A percentile compares a stretch with the other conserved stretches of the same genome.
Conservation (phyloP, 2,113 vertebrate genomes). For the Salvelinus alpinus region DNA sequence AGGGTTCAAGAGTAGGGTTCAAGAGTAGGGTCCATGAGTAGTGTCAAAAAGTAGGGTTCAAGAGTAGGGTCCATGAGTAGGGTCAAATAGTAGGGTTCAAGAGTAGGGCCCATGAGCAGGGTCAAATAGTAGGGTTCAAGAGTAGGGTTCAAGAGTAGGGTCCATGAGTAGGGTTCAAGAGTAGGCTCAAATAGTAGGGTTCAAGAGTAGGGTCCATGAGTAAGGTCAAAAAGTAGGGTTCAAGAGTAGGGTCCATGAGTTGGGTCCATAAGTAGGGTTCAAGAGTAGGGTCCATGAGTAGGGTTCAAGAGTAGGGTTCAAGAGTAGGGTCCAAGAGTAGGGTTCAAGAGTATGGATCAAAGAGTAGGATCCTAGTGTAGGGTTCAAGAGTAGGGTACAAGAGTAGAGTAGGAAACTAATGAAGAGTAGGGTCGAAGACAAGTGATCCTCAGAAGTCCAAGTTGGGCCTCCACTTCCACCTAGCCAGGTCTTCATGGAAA, state of each 20-base stretch:
- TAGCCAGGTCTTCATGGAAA: too few relatives aligned
- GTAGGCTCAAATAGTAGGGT: not conserved
- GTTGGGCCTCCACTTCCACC: too few relatives aligned
- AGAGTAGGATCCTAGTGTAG: too few relatives aligned
- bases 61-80: not conserved
- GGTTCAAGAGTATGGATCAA: constrained; percentile 32
- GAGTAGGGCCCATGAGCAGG: constrained; percentile 35
- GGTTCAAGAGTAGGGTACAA: too few relatives aligned
- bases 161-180: not conserved
- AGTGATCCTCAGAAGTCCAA: too few relatives aligned
- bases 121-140: not conserved
- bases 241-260: not conserved
- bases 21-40: not conserved
- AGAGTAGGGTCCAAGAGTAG: constrained; percentile 6
- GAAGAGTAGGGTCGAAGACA: too few relatives aligned
- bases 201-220: constrained; percentile 1
- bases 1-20: accelerated
- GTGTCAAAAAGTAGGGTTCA: constrained; percentile 5
- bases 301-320: constrained; percentile 25
- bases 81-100: constrained; percentile 31
- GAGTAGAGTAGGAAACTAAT: too few relatives aligned
- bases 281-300: constrained; percentile 1
- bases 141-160: not conserved
- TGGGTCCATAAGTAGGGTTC: constrained; percentile 13
- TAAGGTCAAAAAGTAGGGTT: constrained; percentile 33